Base-by-base conservation (phyloP, 1,140 invertebrate species). In the Drosophila pseudoananassae region DNA sequence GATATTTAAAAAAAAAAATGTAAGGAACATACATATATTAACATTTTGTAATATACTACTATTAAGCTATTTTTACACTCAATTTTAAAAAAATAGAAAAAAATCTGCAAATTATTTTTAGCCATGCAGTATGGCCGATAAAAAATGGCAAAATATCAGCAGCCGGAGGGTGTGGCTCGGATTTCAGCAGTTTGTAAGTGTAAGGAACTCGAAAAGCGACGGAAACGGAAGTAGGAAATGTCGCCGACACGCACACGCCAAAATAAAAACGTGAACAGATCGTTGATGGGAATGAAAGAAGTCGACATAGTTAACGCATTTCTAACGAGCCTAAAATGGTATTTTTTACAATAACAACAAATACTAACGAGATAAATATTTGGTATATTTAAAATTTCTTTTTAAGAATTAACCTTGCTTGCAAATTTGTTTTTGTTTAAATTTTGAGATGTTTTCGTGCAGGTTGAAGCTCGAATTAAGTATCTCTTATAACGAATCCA, bases 241-340 rank as follows among this genome's bases (percentile, higher is more conserved):
- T 72, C 72, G 61, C 33, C 60, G 69, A 72, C 78, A 80, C 65
- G 55, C 71, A 75, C 64, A 57, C 64, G 64, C 54, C 29, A 31
- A 36, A 29, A 38, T 20, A 14, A 49, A 49, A 68, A 58, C 25
- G 45, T 8, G 54, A 9, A 46, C 20, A 17, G 10, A 36, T 36
- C 12, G 0, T 1, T 10, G 33, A 36, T 36, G 33, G 33, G 31
- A 33, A 10, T 33, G 1, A 14, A 45, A 31, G 15, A 31, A 7
- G 33, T 63, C 5, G 56, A 17, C 61, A 70, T 59, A 66, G 70
- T 72, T 87, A 82, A 88, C 79, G 83, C 43, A 87, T 88, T 88
- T 82, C 78, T 82, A 87, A 88, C 78, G 83, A 88, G 78, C 60
- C 46, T 40, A 47, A 14, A 57, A 23, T 12, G 8, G 27, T 14